Percentiles rank a stretch among this genome's conserved stretches.
phyloP scores from a whole-genome alignment of 2,888 invertebrate genomes.

The Leucophenga montana region DNA sequence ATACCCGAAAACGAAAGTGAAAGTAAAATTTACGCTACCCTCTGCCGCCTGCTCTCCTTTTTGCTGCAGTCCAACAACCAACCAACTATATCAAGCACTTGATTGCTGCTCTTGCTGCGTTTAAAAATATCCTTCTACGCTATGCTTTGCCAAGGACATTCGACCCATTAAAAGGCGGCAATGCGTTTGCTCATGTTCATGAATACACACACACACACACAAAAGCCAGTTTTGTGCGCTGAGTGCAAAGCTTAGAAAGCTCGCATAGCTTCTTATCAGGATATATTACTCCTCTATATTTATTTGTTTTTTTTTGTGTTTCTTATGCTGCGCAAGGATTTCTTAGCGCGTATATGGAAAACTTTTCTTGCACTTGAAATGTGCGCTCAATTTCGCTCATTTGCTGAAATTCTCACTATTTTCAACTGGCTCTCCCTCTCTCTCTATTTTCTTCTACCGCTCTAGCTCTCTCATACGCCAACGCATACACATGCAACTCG shows the following conservation, averaged over 20 bases:
- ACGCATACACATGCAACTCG: slow-evolving; percentile 33
- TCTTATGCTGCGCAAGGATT: slow-evolving; percentile 38
- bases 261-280: slow-evolving; percentile 18
- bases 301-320: background rate
- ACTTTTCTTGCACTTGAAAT: slow-evolving; percentile 5
- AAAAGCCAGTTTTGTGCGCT: slow-evolving; percentile 12
- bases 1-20: slow-evolving; percentile 56
- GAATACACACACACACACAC: slow-evolving; percentile 36
- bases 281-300: background rate
- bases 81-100: slow-evolving; percentile 36
- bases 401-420: slow-evolving; percentile 27
- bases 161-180: slow-evolving; percentile 65
- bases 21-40: slow-evolving; percentile 51
- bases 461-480: background rate
- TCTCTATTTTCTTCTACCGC: no score
- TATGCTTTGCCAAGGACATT: slow-evolving; percentile 72
- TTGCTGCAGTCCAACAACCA: slow-evolving; percentile 37
- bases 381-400: slow-evolving; percentile 37
- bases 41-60: slow-evolving; percentile 27
- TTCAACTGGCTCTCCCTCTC: slow-evolving; percentile 25
- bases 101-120: slow-evolving; percentile 7
- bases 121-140: slow-evolving; percentile 64
- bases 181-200: no score
- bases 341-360: slow-evolving; percentile 41
- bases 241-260: slow-evolving; percentile 37